Conservation (phyloP, 2,888 invertebrate genomes). For the Dolichomitus sp. region DNA sequence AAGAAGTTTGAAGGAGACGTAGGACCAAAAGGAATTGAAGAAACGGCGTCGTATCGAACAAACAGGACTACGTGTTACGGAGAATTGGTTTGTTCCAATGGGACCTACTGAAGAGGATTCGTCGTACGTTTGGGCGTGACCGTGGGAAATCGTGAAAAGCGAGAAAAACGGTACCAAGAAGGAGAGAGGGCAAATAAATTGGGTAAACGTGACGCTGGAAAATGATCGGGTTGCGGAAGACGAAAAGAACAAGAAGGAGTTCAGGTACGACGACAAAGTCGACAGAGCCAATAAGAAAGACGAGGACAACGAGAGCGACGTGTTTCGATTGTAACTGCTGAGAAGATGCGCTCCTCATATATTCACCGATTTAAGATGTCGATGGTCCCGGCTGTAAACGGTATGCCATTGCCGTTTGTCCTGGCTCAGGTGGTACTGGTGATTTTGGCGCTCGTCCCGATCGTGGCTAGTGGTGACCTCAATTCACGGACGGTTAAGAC, state of each 20-base stretch:
- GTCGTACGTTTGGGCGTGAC: slow-evolving; percentile 45
- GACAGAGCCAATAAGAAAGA: slow-evolving; percentile 19
- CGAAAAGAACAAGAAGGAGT: slow-evolving; percentile 28
- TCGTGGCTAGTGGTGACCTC: slow-evolving; percentile 84
- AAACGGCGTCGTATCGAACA: slow-evolving; percentile 13
- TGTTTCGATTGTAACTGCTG: slow-evolving; percentile 28
- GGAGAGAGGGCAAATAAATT: neutral
- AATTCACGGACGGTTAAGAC: slow-evolving; percentile 95
- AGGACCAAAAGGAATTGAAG: neutral
- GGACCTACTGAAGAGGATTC: slow-evolving; percentile 24
- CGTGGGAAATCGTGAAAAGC: slow-evolving; percentile 18
- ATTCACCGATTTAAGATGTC: slow-evolving; percentile 72
- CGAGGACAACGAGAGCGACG: slow-evolving; percentile 9
- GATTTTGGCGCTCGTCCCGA: slow-evolving; percentile 75
- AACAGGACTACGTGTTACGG: slow-evolving; percentile 17
- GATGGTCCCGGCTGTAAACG: slow-evolving; percentile 56
- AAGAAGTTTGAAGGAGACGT: neutral
- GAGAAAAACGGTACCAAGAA: neutral
- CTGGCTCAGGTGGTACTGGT: slow-evolving; percentile 68
- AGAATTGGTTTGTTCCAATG: slow-evolving; percentile 37
- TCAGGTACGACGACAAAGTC: slow-evolving; percentile 44
- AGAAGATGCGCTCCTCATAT: slow-evolving; percentile 13
- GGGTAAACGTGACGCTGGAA: slow-evolving; percentile 37
- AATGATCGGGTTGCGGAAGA: slow-evolving; percentile 49
- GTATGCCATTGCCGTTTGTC: slow-evolving; percentile 42